Evolutionary conservation across 2,888 invertebrate species (phyloP), one percentile per base, ranked within the genome.

Genomic region (Trichopria drosophilae): DNA sequence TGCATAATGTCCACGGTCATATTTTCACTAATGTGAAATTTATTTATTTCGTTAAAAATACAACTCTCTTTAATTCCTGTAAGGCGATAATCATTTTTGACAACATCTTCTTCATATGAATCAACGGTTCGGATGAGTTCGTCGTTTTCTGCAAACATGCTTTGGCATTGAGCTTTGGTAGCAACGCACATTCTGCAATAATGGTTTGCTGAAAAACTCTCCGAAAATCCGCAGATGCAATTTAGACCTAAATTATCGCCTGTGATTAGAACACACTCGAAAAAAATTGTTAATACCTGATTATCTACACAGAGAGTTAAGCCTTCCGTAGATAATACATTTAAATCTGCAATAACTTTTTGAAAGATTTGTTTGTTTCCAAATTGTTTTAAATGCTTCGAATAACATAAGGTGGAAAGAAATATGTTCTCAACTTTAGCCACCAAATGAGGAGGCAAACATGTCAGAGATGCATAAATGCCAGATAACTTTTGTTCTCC

Each of bases 401-500:
- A 22, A 19, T 37, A 40, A 18, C 31, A 26, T 3, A 54, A 23
- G 1, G 28, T 31, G 12, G 37, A 28, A 18, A 54, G 29, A 22
- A 51, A 48, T 34, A 55, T 28, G 42, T 51, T 48, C 7, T 42
- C 6, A 6, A 31, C 4, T 26, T 44, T 50, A 12, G 18, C 41
- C 16, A 16, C 37, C 12, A 41, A 2, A 20, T 51, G 51, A 26
- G 47, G 54, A 20, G 54, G 50, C 19, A 55, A 23, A 13, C 46
- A 49, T 16, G 45, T 40, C 3, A 50, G 7, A 7, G 45, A 55
- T 12, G 37, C 35, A 19, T 56, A 56, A n/a, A 19, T 12, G 10
- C 50, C 48, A 1, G 42, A 41, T 7, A 56, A 22, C 35, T 56
- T 56, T 34, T 47, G 28, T 40, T 56, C 37, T 12, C 51, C 56